Evolutionary conservation across 2,113 vertebrate genomes (phyloP).

Genomic region (Scophthalmus maximus): DNA sequence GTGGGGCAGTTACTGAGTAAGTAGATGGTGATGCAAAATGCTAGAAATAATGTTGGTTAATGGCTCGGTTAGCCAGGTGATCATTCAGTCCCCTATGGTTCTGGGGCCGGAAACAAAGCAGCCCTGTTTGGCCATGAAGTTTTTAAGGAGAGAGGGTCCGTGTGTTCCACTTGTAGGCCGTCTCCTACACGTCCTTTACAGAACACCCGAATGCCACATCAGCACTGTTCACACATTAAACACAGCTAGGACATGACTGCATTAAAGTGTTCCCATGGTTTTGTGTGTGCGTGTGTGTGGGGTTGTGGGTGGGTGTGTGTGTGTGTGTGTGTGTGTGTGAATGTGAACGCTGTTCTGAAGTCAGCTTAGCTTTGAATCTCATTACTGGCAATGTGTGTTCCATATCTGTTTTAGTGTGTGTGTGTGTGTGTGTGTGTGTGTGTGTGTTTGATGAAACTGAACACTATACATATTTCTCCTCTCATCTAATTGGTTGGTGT

Average conservation of each 20-base stretch:
- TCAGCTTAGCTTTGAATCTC: conserved; percentile 42
- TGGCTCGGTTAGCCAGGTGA: background rate
- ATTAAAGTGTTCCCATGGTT: conserved; percentile 30
- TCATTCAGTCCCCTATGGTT: background rate
- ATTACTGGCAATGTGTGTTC: conserved; percentile 36
- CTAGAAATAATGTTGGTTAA: background rate
- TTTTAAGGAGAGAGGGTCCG: background rate
- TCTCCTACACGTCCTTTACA: conserved; percentile 36
- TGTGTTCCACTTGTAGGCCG: background rate
- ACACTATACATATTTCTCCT: conserved; percentile 47
- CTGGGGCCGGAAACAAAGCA: background rate
- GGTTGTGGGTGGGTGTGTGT: background rate
- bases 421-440: background rate
- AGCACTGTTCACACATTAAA: conserved; percentile 74
- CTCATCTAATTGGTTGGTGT: conserved; percentile 56
- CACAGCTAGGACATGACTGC: conserved; percentile 42
- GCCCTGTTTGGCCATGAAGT: background rate
- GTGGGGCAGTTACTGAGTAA: background rate
- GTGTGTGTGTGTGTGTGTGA: background rate
- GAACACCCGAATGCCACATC: conserved; percentile 58
- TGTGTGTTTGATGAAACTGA: conserved; percentile 34
- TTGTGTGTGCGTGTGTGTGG: background rate
- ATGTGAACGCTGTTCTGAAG: conserved; percentile 29
- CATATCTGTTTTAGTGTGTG: conserved; percentile 13
- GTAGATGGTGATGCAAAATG: background rate